Evolutionary conservation across 2,797 vertebrate species (phyloP).

Genomic region (Myoxocephalus aenaeus): DNA sequence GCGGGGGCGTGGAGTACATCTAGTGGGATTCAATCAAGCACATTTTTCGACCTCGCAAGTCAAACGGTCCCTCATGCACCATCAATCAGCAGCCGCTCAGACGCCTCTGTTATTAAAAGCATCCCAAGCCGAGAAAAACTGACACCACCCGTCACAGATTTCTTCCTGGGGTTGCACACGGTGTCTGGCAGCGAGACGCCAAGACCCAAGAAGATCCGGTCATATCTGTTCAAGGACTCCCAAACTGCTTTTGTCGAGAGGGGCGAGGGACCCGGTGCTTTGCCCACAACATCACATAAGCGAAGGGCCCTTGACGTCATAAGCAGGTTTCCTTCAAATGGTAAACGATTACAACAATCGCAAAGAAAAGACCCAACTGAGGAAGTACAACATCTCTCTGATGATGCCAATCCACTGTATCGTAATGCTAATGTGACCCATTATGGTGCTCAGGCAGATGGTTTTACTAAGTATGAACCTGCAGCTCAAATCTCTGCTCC

Average conservation of each 20-base stretch:
- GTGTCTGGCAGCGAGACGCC: neutral
- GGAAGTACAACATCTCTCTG: neutral
- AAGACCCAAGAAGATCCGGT: slow-evolving; percentile 13
- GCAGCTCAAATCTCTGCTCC: neutral
- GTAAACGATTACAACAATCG: slow-evolving; percentile 5
- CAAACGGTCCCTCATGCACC: slow-evolving; percentile 7
- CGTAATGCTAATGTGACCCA: neutral
- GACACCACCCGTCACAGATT: slow-evolving; percentile 19
- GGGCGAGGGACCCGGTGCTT: neutral
- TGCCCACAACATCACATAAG: neutral
- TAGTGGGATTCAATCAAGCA: slow-evolving; percentile 21
- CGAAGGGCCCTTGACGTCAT: neutral
- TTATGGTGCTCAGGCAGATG: neutral
- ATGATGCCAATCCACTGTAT: neutral
- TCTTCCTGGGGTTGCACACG: slow-evolving; percentile 6
- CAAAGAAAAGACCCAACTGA: neutral
- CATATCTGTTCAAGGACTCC: slow-evolving; percentile 48
- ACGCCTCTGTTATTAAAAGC: slow-evolving; percentile 30
- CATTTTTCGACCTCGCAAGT: slow-evolving; percentile 16
- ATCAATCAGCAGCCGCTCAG: slow-evolving; percentile 13
- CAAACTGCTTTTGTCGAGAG: neutral
- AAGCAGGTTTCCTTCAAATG: slow-evolving; percentile 9
- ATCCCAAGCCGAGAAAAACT: slow-evolving; percentile 20
- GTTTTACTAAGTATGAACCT: neutral
- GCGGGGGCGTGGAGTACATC: slow-evolving; percentile 4